Base-by-base conservation (phyloP, 2,888 invertebrate species). In the Dusona sp. region DNA sequence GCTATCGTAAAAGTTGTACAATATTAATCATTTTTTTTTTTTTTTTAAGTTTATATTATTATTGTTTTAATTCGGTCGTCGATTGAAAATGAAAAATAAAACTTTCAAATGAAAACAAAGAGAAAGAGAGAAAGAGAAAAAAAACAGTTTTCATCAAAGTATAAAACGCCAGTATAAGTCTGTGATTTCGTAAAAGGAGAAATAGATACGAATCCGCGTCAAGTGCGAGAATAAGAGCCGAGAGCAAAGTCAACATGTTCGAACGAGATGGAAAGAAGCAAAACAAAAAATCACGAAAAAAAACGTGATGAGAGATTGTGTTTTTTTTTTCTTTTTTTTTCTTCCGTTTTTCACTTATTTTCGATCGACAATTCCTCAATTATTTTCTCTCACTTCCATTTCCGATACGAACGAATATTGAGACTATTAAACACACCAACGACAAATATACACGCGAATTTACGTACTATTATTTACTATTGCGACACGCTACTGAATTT, bases 151-250 rank as follows among this genome's bases (percentile, higher is more conserved):
- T 77, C 72, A 51, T 57, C 75, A 67, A 77, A 57, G 48, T 84
- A 73, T 80, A 51, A 54, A 81, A 87, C 84, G 88, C 87, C 88
- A 88, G 88, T 88, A 87, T 86, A 85, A 87, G 79, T 88, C 88
- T 88, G 88, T 88, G 88, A 88, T 88, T 82, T 85, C 85, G 79
- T 78, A 45, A 64, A 75, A 74, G 42, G 73, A 85, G 83, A 79
- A 48, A 51, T 51, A 70, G 54, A 74, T 64, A 70, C 73, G 42
- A 68, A 67, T 16, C 22, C 16, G 51, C 70, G 65, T 61, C 70
- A 77, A 72, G 65, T 48, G 79, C 67, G 67, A 77, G 29, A 64
- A n/a, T n/a, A 70, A 70, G 29, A 36, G 77, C 74, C 16, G 29
- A 75, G 70, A 82, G 29, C n/a, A n/a, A n/a, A 81, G 51, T 70